Conservation (phyloP, 64 coral and sea anemone genomes). For the Stylophora pistillata region DNA sequence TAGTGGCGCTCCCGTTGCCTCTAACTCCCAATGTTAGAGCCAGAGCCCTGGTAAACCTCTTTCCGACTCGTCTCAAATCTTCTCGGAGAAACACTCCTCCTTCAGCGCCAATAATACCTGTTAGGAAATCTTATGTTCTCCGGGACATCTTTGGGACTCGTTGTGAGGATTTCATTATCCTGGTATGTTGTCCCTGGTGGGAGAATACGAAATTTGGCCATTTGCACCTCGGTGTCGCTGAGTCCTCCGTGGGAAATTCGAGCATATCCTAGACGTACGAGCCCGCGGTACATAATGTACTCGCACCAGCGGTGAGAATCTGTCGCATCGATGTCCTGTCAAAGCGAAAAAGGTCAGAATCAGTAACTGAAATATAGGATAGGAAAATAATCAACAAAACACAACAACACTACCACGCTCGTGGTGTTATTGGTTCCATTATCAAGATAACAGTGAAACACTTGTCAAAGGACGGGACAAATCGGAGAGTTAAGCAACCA, state of each 20-base stretch:
- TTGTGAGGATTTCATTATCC: slow-evolving; percentile 75
- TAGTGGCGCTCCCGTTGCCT: too few relatives aligned
- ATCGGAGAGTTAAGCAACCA: too few relatives aligned
- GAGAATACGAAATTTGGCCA: slow-evolving; percentile 88
- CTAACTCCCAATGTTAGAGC: too few relatives aligned
- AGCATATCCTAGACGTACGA: slow-evolving; percentile 84
- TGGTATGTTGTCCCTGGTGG: slow-evolving; percentile 31
- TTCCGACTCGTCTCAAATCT: too few relatives aligned
- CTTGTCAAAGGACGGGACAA: too few relatives aligned
- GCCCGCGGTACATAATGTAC: slow-evolving; percentile 93
- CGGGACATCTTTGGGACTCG: slow-evolving; percentile 49
- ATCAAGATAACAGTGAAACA: too few relatives aligned
- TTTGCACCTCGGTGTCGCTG: slow-evolving; percentile 95
- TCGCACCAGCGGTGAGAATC: slow-evolving; percentile 90
- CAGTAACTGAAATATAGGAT: background rate
- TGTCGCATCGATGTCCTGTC: slow-evolving; percentile 82
- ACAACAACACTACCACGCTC: background rate
- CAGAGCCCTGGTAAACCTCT: too few relatives aligned
- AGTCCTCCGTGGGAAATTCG: slow-evolving; percentile 94
- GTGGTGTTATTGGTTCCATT: background rate
- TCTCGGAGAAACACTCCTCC: too few relatives aligned
- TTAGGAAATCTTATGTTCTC: slow-evolving; percentile 61
- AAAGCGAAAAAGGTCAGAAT: background rate
- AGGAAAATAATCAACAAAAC: too few relatives aligned
- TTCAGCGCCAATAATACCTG: slow-evolving; percentile 16